Evolutionary conservation across 2,797 vertebrate genomes (phyloP).

Genomic region (Sylvilagus floridanus): DNA sequence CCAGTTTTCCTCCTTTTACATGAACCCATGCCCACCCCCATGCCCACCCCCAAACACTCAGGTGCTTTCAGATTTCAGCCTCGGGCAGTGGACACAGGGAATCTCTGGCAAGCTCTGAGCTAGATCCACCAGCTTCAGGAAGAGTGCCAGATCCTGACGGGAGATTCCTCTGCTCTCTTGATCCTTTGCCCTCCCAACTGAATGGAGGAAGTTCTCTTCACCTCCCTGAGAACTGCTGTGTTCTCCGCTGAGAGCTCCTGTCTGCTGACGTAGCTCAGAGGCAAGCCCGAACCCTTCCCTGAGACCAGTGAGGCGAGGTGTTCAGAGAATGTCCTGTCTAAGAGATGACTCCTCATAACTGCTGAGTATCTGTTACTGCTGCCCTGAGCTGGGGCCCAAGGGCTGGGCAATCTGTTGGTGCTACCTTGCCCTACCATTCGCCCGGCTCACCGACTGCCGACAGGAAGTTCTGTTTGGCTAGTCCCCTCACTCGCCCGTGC

Average conservation of each 20-base stretch:
- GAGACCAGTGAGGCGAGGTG: slow-evolving; percentile 44
- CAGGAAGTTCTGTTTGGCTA: slow-evolving; percentile 82
- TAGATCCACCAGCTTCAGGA: slow-evolving; percentile 63
- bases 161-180: slow-evolving; percentile 18
- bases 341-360: slow-evolving; percentile 66
- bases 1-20: slow-evolving; percentile 42
- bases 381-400: slow-evolving; percentile 80
- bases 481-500: slow-evolving; percentile 47
- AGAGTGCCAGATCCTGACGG: slow-evolving; percentile 42
- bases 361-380: slow-evolving; percentile 82
- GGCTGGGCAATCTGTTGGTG: slow-evolving; percentile 70
- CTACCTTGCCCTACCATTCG: slow-evolving; percentile 75
- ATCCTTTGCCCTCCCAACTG: slow-evolving; percentile 29
- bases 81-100: slow-evolving; percentile 68
- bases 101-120: slow-evolving; percentile 61
- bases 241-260: slow-evolving; percentile 56
- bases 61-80: slow-evolving; percentile 82
- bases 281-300: slow-evolving; percentile 66
- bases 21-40: neutral
- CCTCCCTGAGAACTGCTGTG: slow-evolving; percentile 60
- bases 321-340: slow-evolving; percentile 71
- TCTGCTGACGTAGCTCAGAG: slow-evolving; percentile 67
- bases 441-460: slow-evolving; percentile 77
- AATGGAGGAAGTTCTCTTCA: slow-evolving; percentile 23
- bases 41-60: slow-evolving; percentile 69